A percentile compares a stretch with the other conserved stretches of the same genome.
These are phyloP conservation scores for Chionodraco myersi DNA, from an alignment of 2,113 vertebrate species.

Conservation along the genomic window DNA sequence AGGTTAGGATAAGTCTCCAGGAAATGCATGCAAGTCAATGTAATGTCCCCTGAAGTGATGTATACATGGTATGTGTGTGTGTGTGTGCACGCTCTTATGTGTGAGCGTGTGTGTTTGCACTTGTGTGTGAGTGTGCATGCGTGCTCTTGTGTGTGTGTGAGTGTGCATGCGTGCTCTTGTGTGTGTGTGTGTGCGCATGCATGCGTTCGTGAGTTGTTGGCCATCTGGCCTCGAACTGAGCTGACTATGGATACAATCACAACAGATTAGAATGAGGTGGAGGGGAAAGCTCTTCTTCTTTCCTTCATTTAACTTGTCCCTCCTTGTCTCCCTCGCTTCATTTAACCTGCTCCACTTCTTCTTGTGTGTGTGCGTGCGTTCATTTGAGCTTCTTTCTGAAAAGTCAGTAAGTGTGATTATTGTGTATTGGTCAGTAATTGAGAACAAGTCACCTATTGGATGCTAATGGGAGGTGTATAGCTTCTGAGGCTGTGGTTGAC, in stretches of 20 bases:
- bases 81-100: not conserved
- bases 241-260: slow-evolving; percentile 72
- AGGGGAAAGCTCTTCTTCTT: slow-evolving; percentile 77
- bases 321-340: slow-evolving; percentile 75
- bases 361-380: slow-evolving; percentile 11
- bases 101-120: slow-evolving; percentile 6
- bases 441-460: slow-evolving; percentile 72
- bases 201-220: slow-evolving; percentile 9
- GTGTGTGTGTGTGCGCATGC: slow-evolving; percentile 10
- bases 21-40: too few relatives aligned
- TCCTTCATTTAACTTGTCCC: slow-evolving; percentile 79
- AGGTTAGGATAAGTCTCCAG: too few relatives aligned
- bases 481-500: slow-evolving; percentile 36
- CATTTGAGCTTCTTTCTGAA: slow-evolving; percentile 38
- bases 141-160: slow-evolving; percentile 32
- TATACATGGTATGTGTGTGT: not conserved
- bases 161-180: slow-evolving; percentile 26
- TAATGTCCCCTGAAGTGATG: too few relatives aligned
- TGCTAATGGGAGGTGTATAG: slow-evolving; percentile 55
- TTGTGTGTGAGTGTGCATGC: slow-evolving; percentile 3
- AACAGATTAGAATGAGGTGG: slow-evolving; percentile 78
- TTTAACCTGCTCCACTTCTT: slow-evolving; percentile 73
- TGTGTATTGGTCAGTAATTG: slow-evolving; percentile 71
- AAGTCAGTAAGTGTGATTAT: slow-evolving; percentile 64
- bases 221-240: slow-evolving; percentile 73